Base-by-base conservation (phyloP, 2,888 invertebrate genomes). In the Athalia cordata region DNA sequence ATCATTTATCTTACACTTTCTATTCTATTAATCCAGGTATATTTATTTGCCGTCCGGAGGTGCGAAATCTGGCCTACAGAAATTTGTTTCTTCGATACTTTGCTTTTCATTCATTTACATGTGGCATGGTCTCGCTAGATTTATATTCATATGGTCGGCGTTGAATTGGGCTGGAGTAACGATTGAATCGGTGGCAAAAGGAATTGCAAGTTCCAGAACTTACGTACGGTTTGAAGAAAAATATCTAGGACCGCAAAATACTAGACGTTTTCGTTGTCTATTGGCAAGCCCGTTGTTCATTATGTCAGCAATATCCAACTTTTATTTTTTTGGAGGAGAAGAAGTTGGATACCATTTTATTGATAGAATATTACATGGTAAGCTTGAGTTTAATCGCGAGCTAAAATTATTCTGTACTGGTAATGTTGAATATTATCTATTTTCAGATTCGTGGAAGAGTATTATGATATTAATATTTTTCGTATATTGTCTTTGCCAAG, bases 111-210 rank as follows among this genome's bases (percentile, higher is more conserved):
- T 97, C 89, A 95, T 98, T 50, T 97, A 94, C 86, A 87, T 97
- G 80, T 99, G 98, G 98, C 99, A 99, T 89, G 98, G 98, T 55
- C 93, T 94, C 67, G 93, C 94, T 80, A 91, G 91, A 81, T 94
- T 94, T 84, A 94, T 98, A 82, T 93, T 97, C 79, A 91, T 96
- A 78, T 99, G 98, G 98, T 93, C 96, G n/a, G 84, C 93, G 8
- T 90, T 97, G n/a, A 98, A 98, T 91, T 98, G 95, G 87, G 81
- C 95, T 5, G 97, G 96, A 52, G 92, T 98, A 68, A 91, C 93
- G 9, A 87, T 96, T 13, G 98, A 98, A 91, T 92, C 93, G 83
- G 78, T 93, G 11, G 93, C 92, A 1, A 93, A 91, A 86, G 83
- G 87, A 45, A 79, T 93, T 55, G 91, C 93, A 6, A 87, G 89